These are phyloP conservation scores for Meloidogyne chitwoodi DNA, from an alignment of 1,140 invertebrate genomes.

Conservation along the genomic window DNA sequence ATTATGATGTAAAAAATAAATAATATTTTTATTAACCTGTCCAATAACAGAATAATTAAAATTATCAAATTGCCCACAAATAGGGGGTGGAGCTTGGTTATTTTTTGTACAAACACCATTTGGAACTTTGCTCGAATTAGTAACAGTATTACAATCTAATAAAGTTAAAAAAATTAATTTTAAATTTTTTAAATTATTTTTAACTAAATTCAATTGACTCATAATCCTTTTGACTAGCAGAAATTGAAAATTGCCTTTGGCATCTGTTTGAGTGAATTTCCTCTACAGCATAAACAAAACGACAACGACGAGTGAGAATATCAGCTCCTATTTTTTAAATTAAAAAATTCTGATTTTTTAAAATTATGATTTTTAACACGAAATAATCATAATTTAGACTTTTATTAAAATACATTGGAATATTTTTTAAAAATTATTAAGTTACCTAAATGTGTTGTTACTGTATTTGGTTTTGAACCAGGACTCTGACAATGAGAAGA, in stretches of 20 bases:
- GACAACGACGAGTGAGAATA: slow-evolving; percentile 51
- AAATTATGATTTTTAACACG: neutral
- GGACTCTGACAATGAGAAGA: slow-evolving; percentile 27
- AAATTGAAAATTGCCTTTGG: slow-evolving; percentile 8
- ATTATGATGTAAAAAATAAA: neutral
- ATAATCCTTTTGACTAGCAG: slow-evolving; percentile 26
- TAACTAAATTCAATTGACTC: slow-evolving; percentile 23
- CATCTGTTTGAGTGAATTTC: slow-evolving; percentile 36
- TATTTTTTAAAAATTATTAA: no score
- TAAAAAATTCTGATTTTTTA: neutral
- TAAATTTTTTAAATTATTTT: neutral
- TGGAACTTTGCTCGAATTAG: slow-evolving; percentile 19
- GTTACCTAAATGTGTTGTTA: slow-evolving; percentile 21
- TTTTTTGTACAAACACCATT: neutral
- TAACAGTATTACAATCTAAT: slow-evolving; percentile 41
- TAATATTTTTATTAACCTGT: neutral
- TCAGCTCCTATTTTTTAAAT: slow-evolving; percentile 41
- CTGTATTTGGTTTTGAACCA: slow-evolving; percentile 30
- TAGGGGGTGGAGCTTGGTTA: slow-evolving; percentile 13
- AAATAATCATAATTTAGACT: neutral
- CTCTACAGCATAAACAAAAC: slow-evolving; percentile 43
- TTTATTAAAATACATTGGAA: no score
- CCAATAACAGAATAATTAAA: slow-evolving; percentile 33
- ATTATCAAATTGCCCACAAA: slow-evolving; percentile 44
- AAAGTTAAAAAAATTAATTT: slow-evolving; percentile 13